Evolutionary conservation across 2,888 invertebrate genomes (phyloP).

Genomic region (Scaptomyza flava): DNA sequence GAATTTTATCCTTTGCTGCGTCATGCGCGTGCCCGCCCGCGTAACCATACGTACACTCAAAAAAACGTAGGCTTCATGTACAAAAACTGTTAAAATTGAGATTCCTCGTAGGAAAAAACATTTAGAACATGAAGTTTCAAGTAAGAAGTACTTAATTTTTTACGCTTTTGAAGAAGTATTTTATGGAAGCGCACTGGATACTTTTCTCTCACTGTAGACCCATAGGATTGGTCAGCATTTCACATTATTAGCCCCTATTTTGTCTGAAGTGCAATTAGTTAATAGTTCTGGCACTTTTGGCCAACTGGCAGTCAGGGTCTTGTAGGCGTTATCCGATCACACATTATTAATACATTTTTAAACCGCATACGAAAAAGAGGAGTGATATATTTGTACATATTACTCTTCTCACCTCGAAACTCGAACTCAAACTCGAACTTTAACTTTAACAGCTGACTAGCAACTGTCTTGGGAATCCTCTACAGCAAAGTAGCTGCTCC

Average conservation of each 20-base stretch:
- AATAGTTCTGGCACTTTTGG: conserved; percentile 17
- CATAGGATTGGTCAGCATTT: conserved; percentile 51
- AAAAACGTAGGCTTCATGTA: neutral
- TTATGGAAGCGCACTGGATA: too few relatives aligned
- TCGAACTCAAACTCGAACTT: neutral
- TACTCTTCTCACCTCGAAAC: conserved; percentile 72
- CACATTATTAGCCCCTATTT: conserved; percentile 3
- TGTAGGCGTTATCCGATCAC: conserved; percentile 66
- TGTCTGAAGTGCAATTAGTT: conserved; percentile 27
- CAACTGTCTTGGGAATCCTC: conserved; percentile 40
- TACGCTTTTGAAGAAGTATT: too few relatives aligned
- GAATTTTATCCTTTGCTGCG: conserved; percentile 55
- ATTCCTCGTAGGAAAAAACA: too few relatives aligned
- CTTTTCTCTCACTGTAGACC: neutral
- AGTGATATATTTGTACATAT: conserved; percentile 81
- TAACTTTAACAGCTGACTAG: conserved; percentile 27
- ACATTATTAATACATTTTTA: conserved; percentile 76
- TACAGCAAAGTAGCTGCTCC: conserved; percentile 58
- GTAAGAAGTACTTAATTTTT: too few relatives aligned
- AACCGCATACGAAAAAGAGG: conserved; percentile 57
- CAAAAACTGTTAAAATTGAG: neutral
- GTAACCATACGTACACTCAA: conserved; percentile 8
- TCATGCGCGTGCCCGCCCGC: conserved; percentile 69
- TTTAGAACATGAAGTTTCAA: too few relatives aligned
- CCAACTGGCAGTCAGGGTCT: conserved; percentile 31